Evolutionary conservation across 2,113 vertebrate genomes (phyloP).

Genomic region (Bufo bufo): DNA sequence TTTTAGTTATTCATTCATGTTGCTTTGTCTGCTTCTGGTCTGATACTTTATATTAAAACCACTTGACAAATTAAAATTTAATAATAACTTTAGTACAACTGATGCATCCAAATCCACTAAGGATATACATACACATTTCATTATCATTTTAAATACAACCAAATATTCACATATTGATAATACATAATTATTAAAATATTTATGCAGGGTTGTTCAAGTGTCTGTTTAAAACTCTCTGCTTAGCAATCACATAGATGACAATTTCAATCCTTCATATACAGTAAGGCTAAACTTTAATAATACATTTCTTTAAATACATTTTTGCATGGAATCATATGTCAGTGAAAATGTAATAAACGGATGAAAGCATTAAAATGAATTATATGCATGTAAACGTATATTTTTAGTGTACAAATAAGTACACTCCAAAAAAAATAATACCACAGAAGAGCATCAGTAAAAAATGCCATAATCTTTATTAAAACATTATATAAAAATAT

Average conservation of each 20-base stretch:
- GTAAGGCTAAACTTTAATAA: too few relatives aligned
- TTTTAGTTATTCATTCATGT: constrained; percentile 26
- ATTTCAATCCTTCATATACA: background rate
- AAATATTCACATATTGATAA: constrained; percentile 14
- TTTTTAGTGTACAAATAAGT: background rate
- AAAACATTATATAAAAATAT: too few relatives aligned
- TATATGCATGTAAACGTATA: background rate
- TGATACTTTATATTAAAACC: constrained; percentile 37
- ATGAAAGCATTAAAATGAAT: too few relatives aligned
- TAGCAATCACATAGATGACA: background rate
- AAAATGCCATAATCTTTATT: too few relatives aligned
- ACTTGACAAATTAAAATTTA: constrained; percentile 28
- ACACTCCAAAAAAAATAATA: too few relatives aligned
- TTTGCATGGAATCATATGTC: too few relatives aligned
- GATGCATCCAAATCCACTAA: background rate
- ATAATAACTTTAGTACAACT: constrained; percentile 13
- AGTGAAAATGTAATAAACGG: too few relatives aligned
- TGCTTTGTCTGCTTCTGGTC: constrained; percentile 21
- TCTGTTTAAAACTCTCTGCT: too few relatives aligned
- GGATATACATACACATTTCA: background rate
- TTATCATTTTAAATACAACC: constrained; percentile 13
- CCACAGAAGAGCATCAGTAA: too few relatives aligned
- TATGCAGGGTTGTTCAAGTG: background rate
- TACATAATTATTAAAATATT: constrained; percentile 11
- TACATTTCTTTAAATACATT: too few relatives aligned